Conservation (phyloP, 2,113 vertebrate species). For the Megaleporinus macrocephalus region DNA sequence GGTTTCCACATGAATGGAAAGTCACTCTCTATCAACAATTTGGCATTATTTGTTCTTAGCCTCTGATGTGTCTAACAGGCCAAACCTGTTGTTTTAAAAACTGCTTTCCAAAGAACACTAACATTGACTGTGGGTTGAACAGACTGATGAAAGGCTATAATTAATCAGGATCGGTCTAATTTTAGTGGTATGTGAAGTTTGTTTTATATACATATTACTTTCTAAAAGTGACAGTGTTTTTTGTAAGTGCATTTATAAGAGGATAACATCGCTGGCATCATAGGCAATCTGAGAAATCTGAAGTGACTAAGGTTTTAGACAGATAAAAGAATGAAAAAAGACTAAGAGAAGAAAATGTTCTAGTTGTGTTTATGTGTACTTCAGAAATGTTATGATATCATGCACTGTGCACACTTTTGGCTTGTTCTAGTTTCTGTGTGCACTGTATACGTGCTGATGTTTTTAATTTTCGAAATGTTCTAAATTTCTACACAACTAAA, state of each 20-base stretch:
- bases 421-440: too few species aligned
- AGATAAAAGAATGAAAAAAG: not conserved
- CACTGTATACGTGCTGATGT: not conserved
- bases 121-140: not conserved
- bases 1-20: too few species aligned
- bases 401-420: too few species aligned
- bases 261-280: not conserved
- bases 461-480: not conserved
- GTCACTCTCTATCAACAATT: not conserved
- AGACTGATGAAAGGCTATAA: not conserved
- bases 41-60: not conserved
- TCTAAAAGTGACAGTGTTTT: not conserved
- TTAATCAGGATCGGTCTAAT: not conserved
- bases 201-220: not conserved
- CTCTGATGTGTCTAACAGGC: not conserved
- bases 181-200: not conserved
- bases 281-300: too few species aligned
- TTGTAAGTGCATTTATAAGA: too few species aligned
- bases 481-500: too few species aligned
- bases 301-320: not conserved
- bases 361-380: not conserved
- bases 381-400: too few species aligned
- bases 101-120: not conserved
- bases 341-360: not conserved
- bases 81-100: not conserved